phyloP scores from a whole-genome alignment of 2,888 invertebrate genomes.

The Auanema sp. region DNA sequence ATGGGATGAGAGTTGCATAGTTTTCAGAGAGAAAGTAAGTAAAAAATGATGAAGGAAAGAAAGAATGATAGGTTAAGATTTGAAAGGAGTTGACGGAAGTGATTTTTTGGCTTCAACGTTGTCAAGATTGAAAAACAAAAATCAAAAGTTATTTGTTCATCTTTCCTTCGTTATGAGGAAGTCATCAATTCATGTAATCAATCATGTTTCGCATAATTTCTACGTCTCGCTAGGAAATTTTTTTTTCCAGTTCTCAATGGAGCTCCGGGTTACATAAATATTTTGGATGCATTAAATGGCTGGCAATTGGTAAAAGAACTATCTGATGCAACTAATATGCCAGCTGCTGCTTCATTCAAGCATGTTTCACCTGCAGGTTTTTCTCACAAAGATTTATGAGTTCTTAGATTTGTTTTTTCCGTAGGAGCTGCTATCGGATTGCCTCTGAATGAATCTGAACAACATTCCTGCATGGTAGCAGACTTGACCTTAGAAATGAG shows the following conservation, averaged over 20 bases:
- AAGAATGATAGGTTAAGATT: neutral
- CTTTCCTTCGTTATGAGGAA: neutral
- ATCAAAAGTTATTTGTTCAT: neutral
- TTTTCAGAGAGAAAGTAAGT: too few species aligned
- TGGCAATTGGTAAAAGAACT: conserved; percentile 93
- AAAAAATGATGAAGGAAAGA: too few species aligned
- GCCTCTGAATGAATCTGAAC: conserved; percentile 77
- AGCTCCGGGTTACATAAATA: conserved; percentile 93
- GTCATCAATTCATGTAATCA: too few species aligned
- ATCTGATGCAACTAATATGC: conserved; percentile 77
- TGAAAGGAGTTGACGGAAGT: conserved; percentile 10
- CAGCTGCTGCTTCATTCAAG: conserved; percentile 90
- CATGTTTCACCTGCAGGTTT: conserved; percentile 87
- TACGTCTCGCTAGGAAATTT: too few species aligned
- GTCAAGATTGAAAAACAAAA: conserved; percentile 18
- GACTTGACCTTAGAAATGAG: conserved; percentile 73
- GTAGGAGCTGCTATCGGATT: conserved; percentile 83
- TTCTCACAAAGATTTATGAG: neutral
- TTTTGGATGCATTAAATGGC: conserved; percentile 93
- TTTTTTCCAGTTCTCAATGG: conserved; percentile 79
- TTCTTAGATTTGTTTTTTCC: conserved; percentile 15
- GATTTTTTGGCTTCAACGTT: conserved; percentile 8
- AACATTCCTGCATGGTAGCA: conserved; percentile 88
- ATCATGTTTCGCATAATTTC: too few species aligned
- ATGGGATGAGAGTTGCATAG: too few species aligned